These are phyloP conservation scores for Rhopalosiphum padi DNA, from an alignment of 1,140 invertebrate genomes.

Conservation along the genomic window DNA sequence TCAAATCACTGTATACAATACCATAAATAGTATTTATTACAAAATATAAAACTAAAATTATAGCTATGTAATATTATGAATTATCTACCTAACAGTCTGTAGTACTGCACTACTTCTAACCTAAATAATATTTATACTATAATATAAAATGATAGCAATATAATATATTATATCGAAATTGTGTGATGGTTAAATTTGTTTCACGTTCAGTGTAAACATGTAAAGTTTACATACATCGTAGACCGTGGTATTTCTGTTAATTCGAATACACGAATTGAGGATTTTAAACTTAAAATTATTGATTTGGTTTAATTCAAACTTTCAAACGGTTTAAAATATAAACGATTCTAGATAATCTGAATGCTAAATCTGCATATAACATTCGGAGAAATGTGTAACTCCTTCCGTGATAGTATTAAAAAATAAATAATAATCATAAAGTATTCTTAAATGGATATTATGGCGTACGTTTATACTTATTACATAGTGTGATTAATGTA, in stretches of 20 bases:
- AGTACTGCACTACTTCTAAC: background rate
- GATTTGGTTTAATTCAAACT: constrained; percentile 26
- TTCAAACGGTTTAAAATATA: background rate
- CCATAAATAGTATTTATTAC: background rate
- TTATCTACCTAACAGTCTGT: too few relatives aligned
- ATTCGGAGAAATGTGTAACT: background rate
- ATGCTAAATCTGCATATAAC: background rate
- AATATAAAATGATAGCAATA: background rate
- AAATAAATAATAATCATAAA: background rate
- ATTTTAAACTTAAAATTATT: constrained; percentile 28
- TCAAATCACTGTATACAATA: background rate
- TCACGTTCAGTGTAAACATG: background rate
- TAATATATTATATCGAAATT: background rate
- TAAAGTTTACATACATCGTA: background rate
- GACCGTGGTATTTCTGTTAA: background rate
- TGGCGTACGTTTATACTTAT: too few relatives aligned
- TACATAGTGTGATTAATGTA: too few relatives aligned
- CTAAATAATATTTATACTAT: background rate
- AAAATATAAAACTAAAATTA: background rate
- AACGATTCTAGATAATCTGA: background rate
- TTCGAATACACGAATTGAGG: constrained; percentile 10
- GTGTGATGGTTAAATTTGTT: background rate
- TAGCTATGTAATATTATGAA: background rate
- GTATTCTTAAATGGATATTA: background rate
- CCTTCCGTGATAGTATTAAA: background rate